Base-by-base conservation (phyloP, 2,113 vertebrate species). In the Embiotoca jacksoni region DNA sequence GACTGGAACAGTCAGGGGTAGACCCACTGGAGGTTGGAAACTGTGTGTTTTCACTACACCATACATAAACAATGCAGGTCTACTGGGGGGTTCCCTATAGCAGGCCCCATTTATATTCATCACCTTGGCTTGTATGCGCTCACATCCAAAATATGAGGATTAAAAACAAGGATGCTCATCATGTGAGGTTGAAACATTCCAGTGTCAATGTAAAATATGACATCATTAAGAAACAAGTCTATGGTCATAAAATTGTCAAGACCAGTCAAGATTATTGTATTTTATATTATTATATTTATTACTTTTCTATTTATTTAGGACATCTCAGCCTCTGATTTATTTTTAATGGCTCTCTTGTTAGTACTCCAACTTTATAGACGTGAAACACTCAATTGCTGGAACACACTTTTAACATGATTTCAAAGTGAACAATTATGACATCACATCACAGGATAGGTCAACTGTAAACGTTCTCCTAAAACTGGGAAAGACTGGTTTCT, bases 51-150 rank as follows among this genome's bases (percentile, higher is more conserved):
- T 75, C 72, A 82, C 58, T 59, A 44, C 67, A 60, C 41, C 41
- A 46, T 47, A 67, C n/a, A 73, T 89, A 93, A 84, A 88, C 88
- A 89, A 86, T 31, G 56, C 50, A 53, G 67, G 69, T 76, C 86
- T 74, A 11, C 30, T 5, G 86, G 75, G 79, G 86, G 16, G 46
- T 72, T 61, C 32, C 59, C n/a, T 33, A 50, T 72, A 52, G 62
- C 15, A 35, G 57, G 63, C 36, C 61, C 30, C 78, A 57, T 72
- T 82, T 75, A 66, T 64, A 53, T 72, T 78, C 68, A 80, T 80
- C 74, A 75, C 65, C 52, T 65, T 2, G 1, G 8, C 72, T 67
- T 31, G 11, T 56, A 56, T 16, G 30, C 1, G 30, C 52, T 66
- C 66, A 60, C 2, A 6, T 35, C 73, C 13, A 46, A 44, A 55